Percentiles rank a stretch among this genome's conserved stretches.
Conservation (phyloP, 2,113 vertebrate species). For the Peromyscus polionotus region DNA sequence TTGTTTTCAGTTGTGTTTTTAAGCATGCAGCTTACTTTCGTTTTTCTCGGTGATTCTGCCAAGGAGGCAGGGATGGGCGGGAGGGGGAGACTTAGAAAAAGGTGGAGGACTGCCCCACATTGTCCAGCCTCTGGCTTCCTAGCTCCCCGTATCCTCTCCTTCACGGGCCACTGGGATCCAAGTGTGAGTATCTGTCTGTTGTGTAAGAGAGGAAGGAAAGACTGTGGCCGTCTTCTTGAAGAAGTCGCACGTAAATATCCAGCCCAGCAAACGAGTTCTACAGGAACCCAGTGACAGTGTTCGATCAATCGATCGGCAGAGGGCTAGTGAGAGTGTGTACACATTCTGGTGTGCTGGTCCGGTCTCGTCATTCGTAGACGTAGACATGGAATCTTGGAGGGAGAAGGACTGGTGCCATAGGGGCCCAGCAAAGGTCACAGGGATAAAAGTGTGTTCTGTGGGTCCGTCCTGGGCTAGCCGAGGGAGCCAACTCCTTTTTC, state of each 20-base stretch:
- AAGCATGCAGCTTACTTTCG: conserved; percentile 28
- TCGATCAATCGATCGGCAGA: too few relatives aligned
- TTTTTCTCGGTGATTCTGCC: conserved; percentile 46
- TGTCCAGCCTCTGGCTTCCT: neutral
- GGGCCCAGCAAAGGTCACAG: neutral
- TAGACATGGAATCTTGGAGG: neutral
- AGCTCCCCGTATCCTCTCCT: neutral
- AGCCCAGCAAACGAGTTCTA: neutral
- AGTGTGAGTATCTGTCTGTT: neutral
- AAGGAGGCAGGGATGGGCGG: neutral
- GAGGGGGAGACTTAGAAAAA: neutral
- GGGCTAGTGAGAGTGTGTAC: neutral
- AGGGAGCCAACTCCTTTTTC: neutral
- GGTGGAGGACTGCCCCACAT: neutral
- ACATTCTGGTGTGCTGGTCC: neutral
- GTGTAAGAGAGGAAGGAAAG: neutral
- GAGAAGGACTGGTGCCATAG: neutral
- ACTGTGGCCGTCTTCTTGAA: neutral
- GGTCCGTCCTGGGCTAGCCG: neutral
- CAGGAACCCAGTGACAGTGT: neutral
- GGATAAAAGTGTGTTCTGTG: neutral
- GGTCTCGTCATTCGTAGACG: neutral
- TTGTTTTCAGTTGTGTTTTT: conserved; percentile 72
- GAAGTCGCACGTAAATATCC: neutral
- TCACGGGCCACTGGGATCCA: neutral